Evolutionary conservation across 1,140 invertebrate genomes (phyloP), one percentile per base, ranked within the genome.

Genomic region (Chionoecetes opilio): DNA sequence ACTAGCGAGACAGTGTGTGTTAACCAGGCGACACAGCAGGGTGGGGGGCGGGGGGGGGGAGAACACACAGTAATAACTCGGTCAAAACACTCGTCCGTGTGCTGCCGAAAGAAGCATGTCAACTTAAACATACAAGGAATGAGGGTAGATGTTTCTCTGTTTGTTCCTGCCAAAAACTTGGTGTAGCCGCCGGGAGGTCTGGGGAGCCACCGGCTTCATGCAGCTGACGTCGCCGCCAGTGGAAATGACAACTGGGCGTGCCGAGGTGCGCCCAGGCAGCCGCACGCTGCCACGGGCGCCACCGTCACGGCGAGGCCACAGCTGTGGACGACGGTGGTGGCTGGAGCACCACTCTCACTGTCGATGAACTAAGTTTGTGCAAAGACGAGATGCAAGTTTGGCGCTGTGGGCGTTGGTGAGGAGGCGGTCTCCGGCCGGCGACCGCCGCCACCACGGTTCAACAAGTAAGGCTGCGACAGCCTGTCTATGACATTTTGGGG

Each of bases 121-220:
- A 93, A 95, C 41, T 32, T 88, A 89, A 92, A 93, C 91, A 95
- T 95, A 87, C 90, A 95, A 95, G 94, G 94, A 95, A 95, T 95
- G 94, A 93, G 91, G 94, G 94, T 92, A 32, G 85, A 93, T 63
- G 37, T 93, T 93, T 92, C 63, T 46, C 75, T 85, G 41, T 75
- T 35, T 85, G 46, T 46, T 86, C 38, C 32, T 82, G n/a, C 41
- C 41, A 63, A 92, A 89, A 89, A 35, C 63, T 82, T 89, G 63
- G 31, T 90, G 86, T 82, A 32, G 85, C 34, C 46, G 82, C 84
- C 29, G 53, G 84, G 87, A 85, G 91, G 46, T 34, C 14, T 84
- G 89, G 82, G n/a, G 63, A 3, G 26, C 82, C 26, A 21, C 2
- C 34, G 32, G n/a, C 17, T 32, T 93, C 37, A n/a, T n/a, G n/a